Conservation (phyloP, 2,888 invertebrate species). For the Melitaea athalia region DNA sequence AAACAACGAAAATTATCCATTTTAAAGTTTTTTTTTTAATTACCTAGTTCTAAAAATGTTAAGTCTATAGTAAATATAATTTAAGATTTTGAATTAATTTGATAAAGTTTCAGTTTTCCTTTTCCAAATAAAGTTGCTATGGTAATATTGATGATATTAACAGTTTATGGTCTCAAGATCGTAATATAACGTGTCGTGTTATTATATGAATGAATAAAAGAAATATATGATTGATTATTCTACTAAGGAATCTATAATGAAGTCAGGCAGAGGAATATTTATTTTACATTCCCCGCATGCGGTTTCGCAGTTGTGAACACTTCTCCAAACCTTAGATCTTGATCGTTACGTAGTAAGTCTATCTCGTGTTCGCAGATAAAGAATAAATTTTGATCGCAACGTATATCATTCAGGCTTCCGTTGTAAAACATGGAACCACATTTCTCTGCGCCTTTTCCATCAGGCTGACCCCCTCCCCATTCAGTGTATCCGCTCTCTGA, state of each 20-base stretch:
- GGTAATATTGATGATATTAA: not conserved
- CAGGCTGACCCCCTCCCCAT: constrained; percentile 64
- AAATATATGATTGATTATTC: no score
- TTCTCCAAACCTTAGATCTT: constrained; percentile 42
- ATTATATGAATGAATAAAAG: not conserved
- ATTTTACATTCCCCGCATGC: constrained; percentile 18
- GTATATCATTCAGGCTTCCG: constrained; percentile 60
- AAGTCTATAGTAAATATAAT: no score
- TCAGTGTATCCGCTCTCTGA: constrained; percentile 54
- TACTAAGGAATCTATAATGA: not conserved
- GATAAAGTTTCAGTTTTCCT: no score
- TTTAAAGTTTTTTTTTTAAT: no score
- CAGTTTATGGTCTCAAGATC: not conserved
- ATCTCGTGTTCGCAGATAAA: constrained; percentile 70
- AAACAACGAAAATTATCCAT: no score
- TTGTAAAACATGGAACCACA: constrained; percentile 69
- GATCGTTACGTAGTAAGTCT: constrained; percentile 29
- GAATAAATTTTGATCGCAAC: constrained; percentile 53
- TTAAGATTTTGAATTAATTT: no score
- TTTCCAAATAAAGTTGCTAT: no score
- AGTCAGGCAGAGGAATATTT: constrained; percentile 12
- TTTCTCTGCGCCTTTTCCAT: constrained; percentile 52
- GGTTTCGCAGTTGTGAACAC: constrained; percentile 16
- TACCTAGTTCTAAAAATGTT: no score
- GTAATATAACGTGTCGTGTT: not conserved